Evolutionary conservation across 2,113 vertebrate species (phyloP), one percentile per base, ranked within the genome.

Genomic region (Corydoras maculifer): DNA sequence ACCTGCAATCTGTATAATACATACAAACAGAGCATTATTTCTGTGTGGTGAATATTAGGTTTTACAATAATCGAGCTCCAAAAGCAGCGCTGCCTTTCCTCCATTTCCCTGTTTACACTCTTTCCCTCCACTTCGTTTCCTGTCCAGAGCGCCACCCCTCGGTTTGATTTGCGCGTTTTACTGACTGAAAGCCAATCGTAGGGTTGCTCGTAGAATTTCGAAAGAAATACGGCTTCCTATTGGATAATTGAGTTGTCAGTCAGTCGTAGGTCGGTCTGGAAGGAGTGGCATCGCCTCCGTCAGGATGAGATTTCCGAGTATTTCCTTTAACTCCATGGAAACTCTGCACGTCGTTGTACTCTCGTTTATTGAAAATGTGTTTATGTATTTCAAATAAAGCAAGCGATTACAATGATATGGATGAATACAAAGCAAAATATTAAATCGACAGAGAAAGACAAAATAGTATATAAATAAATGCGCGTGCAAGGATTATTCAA

Each of bases 51-150:
- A 43, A 43, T 2, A 4, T 0, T 43, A 8, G 1, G 35, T 43
- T 43, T 43, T 43, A 1, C 35, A 43, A 43, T 0, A 43, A 43
- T 43, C 35, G 7, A 43, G 35, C 35, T 54, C 50, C 3, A 29
- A n/a, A 88, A 88, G 86, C 87, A 89, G 84, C 85, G 75, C 87
- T 13, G 68, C 79, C 71, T 25, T 25, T 25, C 18, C 18, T 64
- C 70, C 61, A 87, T 88, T 91, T 91, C 90, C 88, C 88, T 90
- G 85, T 90, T 90, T 90, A 90, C 89, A 90, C 81, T 88, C 79
- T 87, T 90, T 90, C 90, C 90, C 90, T 91, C 90, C 90, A 91
- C 82, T 88, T 88, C 88, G 87, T 78, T 77, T 49, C 76, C 65
- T 79, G 85, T 82, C 86, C 84, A 68, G 84, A 84, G 69, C 48